Percentiles rank a stretch among this genome's conserved stretches.
These are phyloP conservation scores for Neotoma lepida DNA, from an alignment of 2,113 vertebrate species.

Conservation along the genomic window DNA sequence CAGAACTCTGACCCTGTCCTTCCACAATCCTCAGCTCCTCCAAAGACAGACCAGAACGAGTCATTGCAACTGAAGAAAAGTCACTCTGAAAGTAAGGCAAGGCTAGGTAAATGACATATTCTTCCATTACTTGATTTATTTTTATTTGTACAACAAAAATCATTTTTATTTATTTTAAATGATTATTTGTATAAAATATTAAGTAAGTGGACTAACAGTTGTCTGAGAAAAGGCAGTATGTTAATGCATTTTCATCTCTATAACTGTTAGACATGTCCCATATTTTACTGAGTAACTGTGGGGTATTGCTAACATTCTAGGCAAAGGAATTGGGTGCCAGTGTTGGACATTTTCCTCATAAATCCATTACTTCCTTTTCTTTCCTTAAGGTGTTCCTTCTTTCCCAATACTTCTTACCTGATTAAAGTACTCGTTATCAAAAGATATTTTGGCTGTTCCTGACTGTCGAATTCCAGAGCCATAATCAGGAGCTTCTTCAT, in stretches of 20 bases:
- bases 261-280: no score
- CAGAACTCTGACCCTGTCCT: conserved; percentile 97
- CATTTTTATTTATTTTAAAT: neutral
- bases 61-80: conserved; percentile 90
- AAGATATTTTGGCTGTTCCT: conserved; percentile 98
- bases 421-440: conserved; percentile 97
- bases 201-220: neutral
- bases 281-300: neutral
- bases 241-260: neutral
- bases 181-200: neutral
- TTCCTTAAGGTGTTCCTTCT: neutral
- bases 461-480: conserved; percentile 98
- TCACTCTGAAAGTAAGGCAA: conserved; percentile 87
- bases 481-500: conserved; percentile 99
- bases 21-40: conserved; percentile 98
- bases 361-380: neutral
- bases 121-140: neutral
- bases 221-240: neutral
- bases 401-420: conserved; percentile 87
- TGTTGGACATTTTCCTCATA: neutral
- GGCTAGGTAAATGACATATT: neutral
- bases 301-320: neutral
- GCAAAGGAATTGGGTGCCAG: neutral
- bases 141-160: neutral
- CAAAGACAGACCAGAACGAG: conserved; percentile 93